Base-by-base conservation (phyloP, 2,888 invertebrate genomes). In the Clunio marinus region DNA sequence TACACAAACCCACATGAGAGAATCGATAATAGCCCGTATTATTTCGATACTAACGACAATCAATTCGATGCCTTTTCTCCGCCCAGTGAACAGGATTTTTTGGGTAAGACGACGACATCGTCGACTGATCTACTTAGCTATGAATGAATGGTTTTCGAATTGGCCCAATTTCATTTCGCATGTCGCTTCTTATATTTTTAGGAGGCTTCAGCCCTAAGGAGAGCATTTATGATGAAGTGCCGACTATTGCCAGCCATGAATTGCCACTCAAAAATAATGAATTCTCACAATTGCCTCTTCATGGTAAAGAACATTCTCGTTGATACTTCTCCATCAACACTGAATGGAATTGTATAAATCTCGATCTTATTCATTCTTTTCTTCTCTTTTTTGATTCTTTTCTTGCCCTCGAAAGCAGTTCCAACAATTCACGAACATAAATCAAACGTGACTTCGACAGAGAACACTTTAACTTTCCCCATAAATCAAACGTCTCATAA, bases 141-240 rank as follows among this genome's bases (percentile, higher is more conserved):
- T 15, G 41, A 41, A 15, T 41, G 41, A 41, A 41, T n/a, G 41
- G n/a, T 15, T 41, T n/a, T n/a, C 15, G 41, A 41, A 41, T 41
- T 41, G 41, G 4, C 10, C 41, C 15, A n/a, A 41, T n/a, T 41
- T 2, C 41, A 41, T n/a, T 2, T 7, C 32, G 10, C 32, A 32
- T 32, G 32, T 7, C 10, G 32, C 32, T 32, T 32, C 32, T 27
- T 8, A n/a, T 27, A 13, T 22, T 60, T 60, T 2, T 17, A 63
- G 63, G 63, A 17, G 63, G 63, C n/a, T 63, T 63, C 15, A 63
- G 63, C 17, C 63, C 63, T 10, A 63, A 63, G 46, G 63, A 63
- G 5, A 63, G 25, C 25, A 46, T 63, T 63, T 63, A 45, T 63
- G 63, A 63, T 63, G 63, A 63, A 63, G 63, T 63, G 46, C 46